Percentiles rank a stretch among this genome's conserved stretches.
phyloP scores from a whole-genome alignment of 2,888 invertebrate genomes.

The Troides helena region DNA sequence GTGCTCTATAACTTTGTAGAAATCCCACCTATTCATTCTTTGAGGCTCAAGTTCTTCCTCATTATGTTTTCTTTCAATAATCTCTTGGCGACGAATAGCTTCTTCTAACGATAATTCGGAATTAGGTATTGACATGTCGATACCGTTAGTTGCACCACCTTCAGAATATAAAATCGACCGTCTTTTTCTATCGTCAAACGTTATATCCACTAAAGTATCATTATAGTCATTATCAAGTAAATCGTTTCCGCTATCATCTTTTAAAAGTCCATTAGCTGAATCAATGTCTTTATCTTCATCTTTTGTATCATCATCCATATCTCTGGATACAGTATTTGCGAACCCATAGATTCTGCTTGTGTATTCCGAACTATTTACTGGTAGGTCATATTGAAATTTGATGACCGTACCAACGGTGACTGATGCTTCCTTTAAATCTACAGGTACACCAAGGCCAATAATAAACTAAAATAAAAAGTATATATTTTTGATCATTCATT shows the following conservation, averaged over 20 bases:
- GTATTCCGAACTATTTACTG: conserved; percentile 82
- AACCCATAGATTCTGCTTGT: conserved; percentile 76
- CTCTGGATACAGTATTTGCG: conserved; percentile 64
- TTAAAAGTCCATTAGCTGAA: conserved; percentile 34
- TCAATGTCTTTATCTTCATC: conserved; percentile 35
- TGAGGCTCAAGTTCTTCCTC: conserved; percentile 55
- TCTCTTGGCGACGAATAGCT: conserved; percentile 74
- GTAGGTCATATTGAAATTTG: conserved; percentile 84
- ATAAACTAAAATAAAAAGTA: conserved; percentile 76
- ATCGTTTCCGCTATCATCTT: conserved; percentile 41
- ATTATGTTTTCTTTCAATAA: conserved; percentile 59
- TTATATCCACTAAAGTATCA: conserved; percentile 65
- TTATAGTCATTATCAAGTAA: conserved; percentile 43
- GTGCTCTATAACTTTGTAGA: conserved; percentile 83
- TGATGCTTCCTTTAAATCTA: conserved; percentile 81
- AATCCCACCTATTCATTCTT: conserved; percentile 81
- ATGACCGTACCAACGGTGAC: conserved; percentile 83
- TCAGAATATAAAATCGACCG: conserved; percentile 62
- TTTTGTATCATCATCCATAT: conserved; percentile 53
- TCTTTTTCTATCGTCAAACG: conserved; percentile 60
- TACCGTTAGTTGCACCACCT: conserved; percentile 52
- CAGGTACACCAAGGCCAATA: conserved; percentile 83
- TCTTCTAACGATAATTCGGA: conserved; percentile 63
- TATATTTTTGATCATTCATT: too few species aligned
- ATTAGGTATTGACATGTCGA: conserved; percentile 40